phyloP scores from a whole-genome alignment of 1,140 invertebrate genomes.

The Philopotamus ludificatus region DNA sequence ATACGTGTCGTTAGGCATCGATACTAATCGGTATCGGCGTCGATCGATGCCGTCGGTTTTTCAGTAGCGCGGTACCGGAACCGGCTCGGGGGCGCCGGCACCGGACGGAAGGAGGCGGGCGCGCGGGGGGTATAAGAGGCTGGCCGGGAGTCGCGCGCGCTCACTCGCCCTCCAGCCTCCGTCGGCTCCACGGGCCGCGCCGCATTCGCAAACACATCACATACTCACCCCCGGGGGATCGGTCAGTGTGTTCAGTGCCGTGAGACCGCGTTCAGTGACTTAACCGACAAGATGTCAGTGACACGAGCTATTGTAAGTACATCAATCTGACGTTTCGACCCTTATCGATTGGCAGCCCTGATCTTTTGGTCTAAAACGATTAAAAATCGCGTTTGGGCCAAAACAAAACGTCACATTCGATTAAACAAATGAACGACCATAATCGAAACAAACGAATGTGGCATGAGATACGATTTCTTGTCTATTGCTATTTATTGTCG shows the following conservation, averaged over 20 bases:
- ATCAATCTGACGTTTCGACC: no score
- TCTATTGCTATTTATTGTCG: no score
- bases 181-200: slow-evolving; percentile 1
- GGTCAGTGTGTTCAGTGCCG: background rate
- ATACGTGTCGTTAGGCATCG: no score
- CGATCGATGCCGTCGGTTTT: background rate
- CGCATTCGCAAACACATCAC: background rate
- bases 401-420: no score
- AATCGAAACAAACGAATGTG: no score
- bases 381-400: no score
- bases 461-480: no score
- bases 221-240: background rate
- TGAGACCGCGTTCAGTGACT: slow-evolving; percentile 9
- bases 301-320: slow-evolving; percentile 30
- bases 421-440: no score
- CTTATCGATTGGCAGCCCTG: background rate
- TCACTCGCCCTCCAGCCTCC: slow-evolving; percentile 21
- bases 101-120: background rate
- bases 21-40: background rate
- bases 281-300: slow-evolving; percentile 36
- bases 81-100: slow-evolving; percentile 1
- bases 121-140: slow-evolving; percentile 23
- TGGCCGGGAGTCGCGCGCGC: slow-evolving; percentile 14
- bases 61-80: background rate
- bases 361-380: no score